These are phyloP conservation scores for Sapajus apella DNA, from an alignment of 2,113 vertebrate genomes.

Conservation along the genomic window DNA sequence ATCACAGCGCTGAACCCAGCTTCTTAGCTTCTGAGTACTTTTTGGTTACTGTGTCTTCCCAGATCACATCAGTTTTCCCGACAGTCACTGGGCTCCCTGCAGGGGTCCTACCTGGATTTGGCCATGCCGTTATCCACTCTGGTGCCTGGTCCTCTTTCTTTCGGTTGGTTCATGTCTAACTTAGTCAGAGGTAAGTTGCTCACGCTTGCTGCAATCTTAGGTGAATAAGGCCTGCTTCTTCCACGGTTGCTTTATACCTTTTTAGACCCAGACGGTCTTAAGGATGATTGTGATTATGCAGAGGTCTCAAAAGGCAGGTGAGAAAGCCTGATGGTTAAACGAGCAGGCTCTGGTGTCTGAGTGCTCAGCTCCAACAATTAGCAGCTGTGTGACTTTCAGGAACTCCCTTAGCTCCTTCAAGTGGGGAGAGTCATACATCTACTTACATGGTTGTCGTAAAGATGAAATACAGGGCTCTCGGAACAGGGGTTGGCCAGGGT, in stretches of 20 bases:
- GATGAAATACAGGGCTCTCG: background rate
- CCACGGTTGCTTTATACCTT: background rate
- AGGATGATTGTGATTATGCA: background rate
- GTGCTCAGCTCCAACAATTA: background rate
- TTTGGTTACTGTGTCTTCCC: background rate
- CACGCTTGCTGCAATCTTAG: background rate
- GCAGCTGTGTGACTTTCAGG: background rate
- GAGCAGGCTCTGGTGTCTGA: background rate
- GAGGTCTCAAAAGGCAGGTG: background rate
- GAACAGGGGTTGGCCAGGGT: background rate
- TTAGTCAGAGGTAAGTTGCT: background rate
- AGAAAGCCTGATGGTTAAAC: background rate
- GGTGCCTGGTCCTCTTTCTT: background rate
- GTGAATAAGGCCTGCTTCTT: background rate
- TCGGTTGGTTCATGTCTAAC: background rate
- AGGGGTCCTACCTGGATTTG: background rate
- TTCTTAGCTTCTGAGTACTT: background rate
- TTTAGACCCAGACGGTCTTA: background rate
- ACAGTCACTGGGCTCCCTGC: background rate
- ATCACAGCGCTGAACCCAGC: background rate
- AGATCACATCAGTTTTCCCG: background rate
- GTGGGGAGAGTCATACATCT: too few relatives aligned
- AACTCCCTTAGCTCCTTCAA: background rate
- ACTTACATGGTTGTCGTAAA: background rate
- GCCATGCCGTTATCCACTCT: fast-evolving